These are phyloP conservation scores for Sylvia borin DNA, from an alignment of 2,797 vertebrate species.

Conservation along the genomic window DNA sequence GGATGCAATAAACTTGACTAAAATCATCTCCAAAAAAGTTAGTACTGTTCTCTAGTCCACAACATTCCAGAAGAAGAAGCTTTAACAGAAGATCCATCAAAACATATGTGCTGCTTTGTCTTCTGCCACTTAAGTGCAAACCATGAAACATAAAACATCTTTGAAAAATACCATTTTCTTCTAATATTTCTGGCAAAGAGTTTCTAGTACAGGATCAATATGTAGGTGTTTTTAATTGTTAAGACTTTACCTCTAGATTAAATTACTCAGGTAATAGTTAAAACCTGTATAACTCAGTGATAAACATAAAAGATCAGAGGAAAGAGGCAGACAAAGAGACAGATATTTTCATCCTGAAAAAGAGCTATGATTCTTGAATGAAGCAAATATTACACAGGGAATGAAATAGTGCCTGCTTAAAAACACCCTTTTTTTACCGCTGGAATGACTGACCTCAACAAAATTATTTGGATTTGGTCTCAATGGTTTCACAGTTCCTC, in stretches of 20 bases:
- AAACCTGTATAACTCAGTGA: not conserved
- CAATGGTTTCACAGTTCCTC: not conserved
- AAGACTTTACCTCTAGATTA: not conserved
- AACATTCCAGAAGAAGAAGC: not conserved
- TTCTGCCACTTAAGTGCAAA: not conserved
- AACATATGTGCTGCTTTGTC: not conserved
- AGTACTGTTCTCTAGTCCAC: not conserved
- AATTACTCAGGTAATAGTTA: not conserved
- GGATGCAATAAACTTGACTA: not conserved
- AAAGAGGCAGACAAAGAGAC: not conserved
- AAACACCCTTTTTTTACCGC: accelerated
- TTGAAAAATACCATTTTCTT: not conserved
- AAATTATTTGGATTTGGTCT: not conserved
- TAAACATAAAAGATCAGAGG: not conserved
- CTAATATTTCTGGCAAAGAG: not conserved
- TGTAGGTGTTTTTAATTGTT: not conserved
- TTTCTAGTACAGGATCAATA: not conserved
- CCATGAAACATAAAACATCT: not conserved
- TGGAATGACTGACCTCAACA: not conserved
- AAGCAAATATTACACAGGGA: not conserved
- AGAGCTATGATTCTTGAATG: not conserved
- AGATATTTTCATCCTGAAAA: not conserved
- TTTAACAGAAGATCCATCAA: not conserved
- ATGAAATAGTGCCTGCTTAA: not conserved
- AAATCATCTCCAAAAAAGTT: not conserved